These are phyloP conservation scores for Chaenogobius annularis DNA, from an alignment of 2,113 vertebrate genomes.

Conservation along the genomic window DNA sequence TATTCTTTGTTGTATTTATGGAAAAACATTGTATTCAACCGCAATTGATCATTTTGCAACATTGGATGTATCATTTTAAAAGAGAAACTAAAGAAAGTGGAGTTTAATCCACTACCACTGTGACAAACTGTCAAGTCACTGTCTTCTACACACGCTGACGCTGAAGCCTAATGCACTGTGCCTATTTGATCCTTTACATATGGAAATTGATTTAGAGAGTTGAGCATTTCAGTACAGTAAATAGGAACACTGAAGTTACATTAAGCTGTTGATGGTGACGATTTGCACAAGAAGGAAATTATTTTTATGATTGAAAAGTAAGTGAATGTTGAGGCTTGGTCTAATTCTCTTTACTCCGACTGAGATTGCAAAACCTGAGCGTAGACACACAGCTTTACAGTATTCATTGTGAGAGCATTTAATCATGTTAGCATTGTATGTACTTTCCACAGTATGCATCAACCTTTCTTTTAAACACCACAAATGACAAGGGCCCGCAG, in stretches of 20 bases:
- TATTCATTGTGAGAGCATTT: not conserved
- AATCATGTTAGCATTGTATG: not conserved
- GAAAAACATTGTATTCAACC: not conserved
- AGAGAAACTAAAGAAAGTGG: no score
- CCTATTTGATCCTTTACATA: not conserved
- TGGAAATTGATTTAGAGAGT: constrained; percentile 18
- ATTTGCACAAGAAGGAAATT: no score
- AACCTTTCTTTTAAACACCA: constrained; percentile 10
- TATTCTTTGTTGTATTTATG: not conserved
- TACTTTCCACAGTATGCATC: not conserved
- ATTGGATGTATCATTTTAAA: not conserved
- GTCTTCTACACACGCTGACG: not conserved
- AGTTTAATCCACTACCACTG: not conserved
- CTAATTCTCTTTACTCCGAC: not conserved
- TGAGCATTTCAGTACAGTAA: not conserved
- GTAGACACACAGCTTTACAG: not conserved
- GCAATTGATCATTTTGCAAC: not conserved
- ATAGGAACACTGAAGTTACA: not conserved
- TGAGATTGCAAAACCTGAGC: not conserved
- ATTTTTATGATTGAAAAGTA: not conserved
- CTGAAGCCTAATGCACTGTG: not conserved
- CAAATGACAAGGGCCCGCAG: constrained; percentile 12
- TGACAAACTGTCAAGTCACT: not conserved
- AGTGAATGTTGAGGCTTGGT: not conserved
- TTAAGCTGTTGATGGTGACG: no score